Evolutionary conservation across 2,888 invertebrate genomes (phyloP).

Genomic region (Drosophila rubida): DNA sequence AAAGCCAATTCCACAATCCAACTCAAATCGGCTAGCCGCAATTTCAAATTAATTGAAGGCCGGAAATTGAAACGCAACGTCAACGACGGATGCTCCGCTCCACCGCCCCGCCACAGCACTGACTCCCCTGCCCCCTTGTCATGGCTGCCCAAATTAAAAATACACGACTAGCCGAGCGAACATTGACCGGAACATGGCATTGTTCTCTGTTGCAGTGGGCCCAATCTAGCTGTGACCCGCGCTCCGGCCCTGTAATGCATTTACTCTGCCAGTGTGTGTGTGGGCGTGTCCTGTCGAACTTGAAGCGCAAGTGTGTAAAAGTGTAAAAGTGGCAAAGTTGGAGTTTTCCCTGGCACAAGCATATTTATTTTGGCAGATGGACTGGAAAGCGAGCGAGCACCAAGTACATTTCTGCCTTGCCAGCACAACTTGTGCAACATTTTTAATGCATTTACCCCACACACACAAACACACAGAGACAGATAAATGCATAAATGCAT

Average conservation of each 20-base stretch:
- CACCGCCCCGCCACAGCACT: not conserved
- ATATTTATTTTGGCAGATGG: conserved; percentile 81
- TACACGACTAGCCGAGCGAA: conserved; percentile 19
- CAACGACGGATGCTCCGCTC: conserved; percentile 13
- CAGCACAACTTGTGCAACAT: conserved; percentile 52
- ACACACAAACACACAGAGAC: conserved; percentile 5
- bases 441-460: conserved; percentile 60
- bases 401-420: conserved; percentile 21
- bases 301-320: conserved; percentile 62
- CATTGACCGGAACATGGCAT: conserved; percentile 24
- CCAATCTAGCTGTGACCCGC: not conserved
- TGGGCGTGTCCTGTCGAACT: conserved; percentile 54
- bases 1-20: conserved; percentile 52
- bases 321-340: conserved; percentile 59
- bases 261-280: conserved; percentile 46
- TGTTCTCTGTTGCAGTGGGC: too few species aligned
- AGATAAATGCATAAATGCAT: conserved; percentile 50
- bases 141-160: conserved; percentile 31
- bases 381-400: conserved; percentile 65
- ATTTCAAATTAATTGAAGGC: conserved; percentile 72
- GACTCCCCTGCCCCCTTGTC: not conserved
- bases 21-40: conserved; percentile 64
- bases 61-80: conserved; percentile 73
- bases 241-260: conserved; percentile 55
- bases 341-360: conserved; percentile 58